Evolutionary conservation across 2,797 vertebrate genomes (phyloP), one percentile per base, ranked within the genome.

Genomic region (Sylvilagus floridanus): DNA sequence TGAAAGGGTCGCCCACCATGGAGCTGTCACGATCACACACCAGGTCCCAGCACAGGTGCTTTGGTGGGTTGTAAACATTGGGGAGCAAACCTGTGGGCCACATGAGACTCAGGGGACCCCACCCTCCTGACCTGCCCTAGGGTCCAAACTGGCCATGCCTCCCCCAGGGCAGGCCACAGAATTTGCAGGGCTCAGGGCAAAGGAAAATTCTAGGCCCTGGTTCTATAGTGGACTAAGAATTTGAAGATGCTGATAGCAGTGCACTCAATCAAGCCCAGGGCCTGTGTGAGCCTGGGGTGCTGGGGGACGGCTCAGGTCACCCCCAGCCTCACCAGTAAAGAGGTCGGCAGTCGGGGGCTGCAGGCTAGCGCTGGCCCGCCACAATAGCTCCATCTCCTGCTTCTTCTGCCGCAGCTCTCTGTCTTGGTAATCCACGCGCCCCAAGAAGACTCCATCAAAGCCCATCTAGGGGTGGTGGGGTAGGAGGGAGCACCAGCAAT

Each of bases 361-460:
- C 62, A 99, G 98, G 97, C 98, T 99, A 79, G 96, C 95, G 0
- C 99, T 99, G 0, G 98, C 99, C 93, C 99, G 97, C 99, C 99
- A 99, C 19, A 99, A 91, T 85, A 99, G 98, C 97, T 99, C 99
- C 99, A 99, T 99, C 90, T 98, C 97, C 91, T 30, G 97, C 0
- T 4, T 57, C 1, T 0, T 1, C 98, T 96, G 96, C 90, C 99
- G 98, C 1, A 13, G 22, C 2, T 0, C 0, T 76, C 99, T 99
- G 97, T 99, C 99, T 98, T 99, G 99, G 97, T 99, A 99, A 97
- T 99, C 99, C 84, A 99, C 95, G 0, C 99, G 99, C 1, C 99
- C 99, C 1, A 99, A 98, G 98, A 99, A 99, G 73, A 99, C 98
- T 62, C 99, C 99, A 0, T 99, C 99, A 0, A 98, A 99, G 0